A percentile compares a stretch with the other conserved stretches of the same genome.
Conservation (phyloP, 2,113 vertebrate species). For the Morone chrysops region DNA sequence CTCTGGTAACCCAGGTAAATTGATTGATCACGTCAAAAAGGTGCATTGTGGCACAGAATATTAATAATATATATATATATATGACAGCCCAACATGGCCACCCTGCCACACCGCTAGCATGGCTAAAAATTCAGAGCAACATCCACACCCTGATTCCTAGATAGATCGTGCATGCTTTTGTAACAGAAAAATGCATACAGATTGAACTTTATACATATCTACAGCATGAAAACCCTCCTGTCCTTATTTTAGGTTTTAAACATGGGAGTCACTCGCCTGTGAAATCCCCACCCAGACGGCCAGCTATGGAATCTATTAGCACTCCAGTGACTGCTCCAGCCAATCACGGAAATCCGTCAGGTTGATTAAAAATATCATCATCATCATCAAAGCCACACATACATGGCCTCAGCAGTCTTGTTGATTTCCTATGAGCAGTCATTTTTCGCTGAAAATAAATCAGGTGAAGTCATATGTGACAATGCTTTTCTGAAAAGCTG, state of each 20-base stretch:
- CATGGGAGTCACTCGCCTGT: conserved; percentile 51
- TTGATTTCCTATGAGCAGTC: conserved; percentile 49
- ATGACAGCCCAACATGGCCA: background rate
- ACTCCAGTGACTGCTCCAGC: conserved; percentile 38
- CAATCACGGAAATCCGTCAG: conserved; percentile 57
- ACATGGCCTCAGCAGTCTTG: conserved; percentile 30
- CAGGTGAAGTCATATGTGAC: conserved; percentile 67
- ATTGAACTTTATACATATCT: conserved; percentile 1
- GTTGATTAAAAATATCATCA: conserved; percentile 48
- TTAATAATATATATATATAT: too few relatives aligned
- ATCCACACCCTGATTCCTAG: background rate
- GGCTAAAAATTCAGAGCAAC: background rate
- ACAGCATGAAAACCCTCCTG: conserved; percentile 25
- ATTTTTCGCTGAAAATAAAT: conserved; percentile 48
- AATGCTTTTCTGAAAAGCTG: conserved; percentile 67
- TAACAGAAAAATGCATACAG: background rate
- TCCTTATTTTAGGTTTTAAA: conserved; percentile 57
- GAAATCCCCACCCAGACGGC: conserved; percentile 61
- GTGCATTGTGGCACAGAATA: background rate
- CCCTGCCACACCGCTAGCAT: background rate
- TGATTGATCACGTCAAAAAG: background rate
- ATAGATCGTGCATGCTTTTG: too few relatives aligned
- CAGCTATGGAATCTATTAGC: conserved; percentile 63
- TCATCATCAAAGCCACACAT: conserved; percentile 25
- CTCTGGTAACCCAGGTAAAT: conserved; percentile 60